Conservation (phyloP, 2,888 invertebrate species). For the Pyrrhia umbra region DNA sequence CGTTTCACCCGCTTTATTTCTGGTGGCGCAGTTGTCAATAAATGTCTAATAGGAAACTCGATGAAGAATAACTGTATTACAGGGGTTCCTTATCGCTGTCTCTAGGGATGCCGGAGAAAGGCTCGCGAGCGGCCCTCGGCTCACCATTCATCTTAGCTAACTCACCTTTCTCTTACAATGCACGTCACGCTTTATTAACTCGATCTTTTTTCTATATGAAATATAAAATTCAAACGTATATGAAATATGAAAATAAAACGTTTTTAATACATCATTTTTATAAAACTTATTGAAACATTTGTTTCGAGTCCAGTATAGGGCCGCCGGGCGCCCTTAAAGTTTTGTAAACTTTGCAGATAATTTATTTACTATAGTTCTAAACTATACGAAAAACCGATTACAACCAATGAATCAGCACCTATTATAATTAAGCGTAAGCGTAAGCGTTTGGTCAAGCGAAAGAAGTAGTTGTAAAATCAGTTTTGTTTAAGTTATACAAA, state of each 20-base stretch:
- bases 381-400: conserved; percentile 12
- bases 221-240: too few species aligned
- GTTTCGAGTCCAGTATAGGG: neutral
- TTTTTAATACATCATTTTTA: neutral
- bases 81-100: conserved; percentile 49
- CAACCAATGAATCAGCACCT: neutral
- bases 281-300: neutral
- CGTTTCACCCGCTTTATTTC: neutral
- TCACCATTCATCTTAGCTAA: conserved; percentile 53
- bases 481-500: conserved; percentile 35
- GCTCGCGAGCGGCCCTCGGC: conserved; percentile 17
- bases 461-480: conserved; percentile 11
- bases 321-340: conserved; percentile 14
- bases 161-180: conserved; percentile 40
- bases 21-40: conserved; percentile 44
- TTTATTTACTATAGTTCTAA: conserved; percentile 1
- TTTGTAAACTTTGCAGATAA: conserved; percentile 40
- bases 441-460: neutral
- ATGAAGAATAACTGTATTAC: conserved; percentile 56
- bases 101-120: conserved; percentile 29
- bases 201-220: conserved; percentile 38
- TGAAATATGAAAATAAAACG: too few species aligned
- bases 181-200: conserved; percentile 54
- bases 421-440: neutral
- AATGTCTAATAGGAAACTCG: conserved; percentile 31